Evolutionary conservation across 2,113 vertebrate genomes (phyloP), one percentile per base, ranked within the genome.

Genomic region (Elanoides forficatus): DNA sequence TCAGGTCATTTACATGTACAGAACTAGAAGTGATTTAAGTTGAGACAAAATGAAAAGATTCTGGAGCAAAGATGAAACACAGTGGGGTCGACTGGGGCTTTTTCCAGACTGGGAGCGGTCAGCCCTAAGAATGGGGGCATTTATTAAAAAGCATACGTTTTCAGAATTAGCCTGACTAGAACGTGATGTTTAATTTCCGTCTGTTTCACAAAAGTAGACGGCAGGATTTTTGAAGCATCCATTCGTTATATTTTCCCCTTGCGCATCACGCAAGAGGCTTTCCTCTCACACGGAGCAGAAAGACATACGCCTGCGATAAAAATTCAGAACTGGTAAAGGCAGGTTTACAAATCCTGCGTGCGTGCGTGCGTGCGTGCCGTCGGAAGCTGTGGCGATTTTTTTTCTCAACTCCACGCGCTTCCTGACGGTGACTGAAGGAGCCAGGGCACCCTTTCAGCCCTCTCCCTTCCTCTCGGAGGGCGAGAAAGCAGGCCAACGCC

Each of bases 391-490:
- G 38, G 43, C 25, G 9, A 6, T 58, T 81, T 66, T 78, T 63
- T 60, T 65, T 56, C 48, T 76, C 9, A 4, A 34, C 30, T 47
- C 42, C 30, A 3, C 11, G 2, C 19, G 0, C 92, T 90, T 79
- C 42, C 60, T 40, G n/a, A 3, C 0, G 6, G 43, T 18, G 47
- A 14, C 60, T 26, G 43, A 81, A 72, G 71, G 23, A 67, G 25
- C 42, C 60, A 10, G 0, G 0, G 22, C n/a, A 14, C 36, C 22
- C 36, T 81, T 32, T 29, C 40, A 66, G 70, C 36, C 13, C 1
- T 53, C 13, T 86, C 11, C 23, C 27, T 79, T 42, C n/a, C 17
- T 21, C 72, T 36, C 13, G 13, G 43, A 12, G 8, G 5, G 45
- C 1, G 16, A 81, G 84, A 38, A 48, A 7, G 13, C 20, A 45